Evolutionary conservation across 2,888 invertebrate species (phyloP), one percentile per base, ranked within the genome.

Genomic region (Drosophila dives): DNA sequence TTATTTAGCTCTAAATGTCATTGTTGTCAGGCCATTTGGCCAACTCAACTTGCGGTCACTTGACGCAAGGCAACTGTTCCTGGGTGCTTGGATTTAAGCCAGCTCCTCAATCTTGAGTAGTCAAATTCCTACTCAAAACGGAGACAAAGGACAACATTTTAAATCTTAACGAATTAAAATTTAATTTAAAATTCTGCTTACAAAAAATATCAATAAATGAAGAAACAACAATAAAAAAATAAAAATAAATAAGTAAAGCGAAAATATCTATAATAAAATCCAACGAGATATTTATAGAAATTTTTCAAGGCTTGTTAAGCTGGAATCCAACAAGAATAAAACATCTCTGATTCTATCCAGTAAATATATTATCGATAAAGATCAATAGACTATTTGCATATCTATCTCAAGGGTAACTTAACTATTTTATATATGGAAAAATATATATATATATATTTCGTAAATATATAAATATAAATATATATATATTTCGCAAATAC

Each of bases 11-110:
- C 60, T 63, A 59, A 59, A 69, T 59, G 75, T 72, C 80, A 56
- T 69, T 54, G 69, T 73, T 79, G 83, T 87, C 86, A 87, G 74
- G 80, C 80, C 69, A 82, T 76, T 86, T 73, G 75, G 59, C 64
- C 59, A 64, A 65, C 69, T 65, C 49, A 45, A 56, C 67, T 40
- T 56, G n/a, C 72, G 54, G 49, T 58, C 48, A 64, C 64, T 64
- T 64, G 26, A 78, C 20, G 56, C 77, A 60, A 77, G 60, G n/a
- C 40, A 45, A 8, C 62, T 63, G 66, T 40, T 60, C 53, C 59
- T 49, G 48, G 53, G 17, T 45, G 20, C 45, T 12, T 60, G 38
- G 26, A 32, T 23, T 29, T 29, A 33, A 10, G 38, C 34, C 12
- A 7, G 10, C 26, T 32, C 29, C 40, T 3, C 40, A 32, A 32